phyloP scores from a whole-genome alignment of 2,888 invertebrate species.

The Thereva nobilitata region DNA sequence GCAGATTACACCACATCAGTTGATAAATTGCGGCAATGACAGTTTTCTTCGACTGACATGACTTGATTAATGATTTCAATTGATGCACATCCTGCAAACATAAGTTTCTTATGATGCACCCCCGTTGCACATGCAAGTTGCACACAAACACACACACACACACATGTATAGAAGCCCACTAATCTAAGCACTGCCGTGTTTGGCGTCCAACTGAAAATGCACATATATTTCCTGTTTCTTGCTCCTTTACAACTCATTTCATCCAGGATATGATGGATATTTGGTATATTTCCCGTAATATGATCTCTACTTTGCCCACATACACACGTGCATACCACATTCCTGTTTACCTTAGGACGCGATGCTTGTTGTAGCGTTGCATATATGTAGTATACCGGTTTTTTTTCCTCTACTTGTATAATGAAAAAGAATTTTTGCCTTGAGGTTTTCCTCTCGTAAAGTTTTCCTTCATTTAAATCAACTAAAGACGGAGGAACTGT shows the following conservation, averaged over 20 bases:
- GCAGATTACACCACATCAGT: conserved; percentile 39
- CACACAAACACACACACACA: conserved; percentile 20
- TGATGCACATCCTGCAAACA: conserved; percentile 38
- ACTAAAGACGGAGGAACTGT: conserved; percentile 27
- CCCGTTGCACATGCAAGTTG: background rate
- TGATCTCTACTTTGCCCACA: background rate
- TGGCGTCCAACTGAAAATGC: too few relatives aligned
- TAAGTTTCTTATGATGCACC: conserved; percentile 31
- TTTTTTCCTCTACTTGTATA: conserved; percentile 15
- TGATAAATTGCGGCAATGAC: conserved; percentile 42
- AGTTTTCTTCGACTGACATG: conserved; percentile 41
- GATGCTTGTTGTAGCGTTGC: too few relatives aligned
- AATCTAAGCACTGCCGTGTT: too few relatives aligned
- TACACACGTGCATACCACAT: conserved; percentile 5
- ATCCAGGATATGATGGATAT: conserved; percentile 36
- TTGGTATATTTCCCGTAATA: conserved; percentile 36
- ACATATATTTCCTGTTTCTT: too few relatives aligned
- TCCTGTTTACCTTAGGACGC: background rate
- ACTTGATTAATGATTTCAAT: conserved; percentile 42
- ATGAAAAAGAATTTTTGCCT: conserved; percentile 40
- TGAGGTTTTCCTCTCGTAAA: conserved; percentile 29
- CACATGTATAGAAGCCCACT: conserved; percentile 3
- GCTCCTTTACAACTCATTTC: conserved; percentile 35
- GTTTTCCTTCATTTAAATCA: conserved; percentile 9
- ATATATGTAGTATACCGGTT: too few relatives aligned